A percentile compares a stretch with the other conserved stretches of the same genome.
phyloP scores from a whole-genome alignment of 2,797 vertebrate genomes.

The Lagorchestes hirsutus region DNA sequence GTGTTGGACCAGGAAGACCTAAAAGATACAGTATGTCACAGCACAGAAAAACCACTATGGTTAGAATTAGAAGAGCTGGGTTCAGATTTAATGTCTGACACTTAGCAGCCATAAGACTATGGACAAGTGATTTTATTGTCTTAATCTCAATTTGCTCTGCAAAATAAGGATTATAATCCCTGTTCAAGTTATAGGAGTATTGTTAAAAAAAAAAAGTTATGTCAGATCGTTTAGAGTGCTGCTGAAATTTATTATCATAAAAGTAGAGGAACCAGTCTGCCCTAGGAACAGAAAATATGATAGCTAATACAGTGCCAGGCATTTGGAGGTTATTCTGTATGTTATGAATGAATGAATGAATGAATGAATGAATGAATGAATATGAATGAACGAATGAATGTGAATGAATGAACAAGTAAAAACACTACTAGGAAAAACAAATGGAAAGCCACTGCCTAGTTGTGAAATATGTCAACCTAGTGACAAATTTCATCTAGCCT shows the following conservation, averaged over 20 bases:
- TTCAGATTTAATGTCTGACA: neutral
- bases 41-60: neutral
- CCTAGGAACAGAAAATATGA: conserved; percentile 37
- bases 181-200: neutral
- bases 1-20: neutral
- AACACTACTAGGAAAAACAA: conserved; percentile 66
- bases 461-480: conserved; percentile 75
- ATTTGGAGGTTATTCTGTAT: conserved; percentile 71
- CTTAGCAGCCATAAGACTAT: neutral
- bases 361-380: conserved; percentile 75
- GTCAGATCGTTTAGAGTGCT: neutral
- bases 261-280: neutral
- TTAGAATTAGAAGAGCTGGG: neutral
- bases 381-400: conserved; percentile 77
- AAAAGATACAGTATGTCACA: neutral
- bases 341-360: conserved; percentile 76
- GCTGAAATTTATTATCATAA: neutral
- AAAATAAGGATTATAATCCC: neutral
- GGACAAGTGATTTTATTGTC: neutral
- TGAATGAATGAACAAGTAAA: conserved; percentile 77
- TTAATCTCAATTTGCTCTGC: neutral
- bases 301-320: conserved; percentile 53
- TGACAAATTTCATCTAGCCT: conserved; percentile 66
- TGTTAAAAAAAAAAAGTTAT: neutral
- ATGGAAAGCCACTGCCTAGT: conserved; percentile 63